Base-by-base conservation (phyloP, 2,797 vertebrate genomes). In the Luscinia megarhynchos region DNA sequence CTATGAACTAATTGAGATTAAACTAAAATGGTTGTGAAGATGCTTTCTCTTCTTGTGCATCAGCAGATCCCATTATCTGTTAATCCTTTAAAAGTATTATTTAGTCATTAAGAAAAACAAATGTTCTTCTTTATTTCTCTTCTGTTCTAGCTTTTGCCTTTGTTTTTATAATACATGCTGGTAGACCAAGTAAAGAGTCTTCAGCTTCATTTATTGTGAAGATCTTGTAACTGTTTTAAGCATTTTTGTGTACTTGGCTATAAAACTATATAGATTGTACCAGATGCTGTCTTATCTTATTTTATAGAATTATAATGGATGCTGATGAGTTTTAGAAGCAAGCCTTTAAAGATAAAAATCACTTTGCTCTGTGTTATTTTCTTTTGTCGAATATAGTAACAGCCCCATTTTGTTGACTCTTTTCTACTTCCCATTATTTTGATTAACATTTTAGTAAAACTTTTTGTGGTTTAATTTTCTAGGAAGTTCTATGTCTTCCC, bases 241-340 rank as follows among this genome's bases (percentile, higher is more conserved):
- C 68, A 36, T 64, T 95, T 91, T 91, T 87, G 83, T 69, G 41
- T 90, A 58, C 38, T 84, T 89, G 77, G 43, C 91, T 91, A 89
- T 95, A 96, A 94, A 97, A 89, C 54, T 79, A 54, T 84, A 91
- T 73, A 90, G 83, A 61, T 92, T 77, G 55, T 89, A 91, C 63
- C 89, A 95, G 91, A 88, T 95, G 85, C 77, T 88, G 45, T 48
- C n/a, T 70, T 91, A 90, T 76, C 75, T 86, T 86, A 87, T 73
- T 95, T 96, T 96, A 94, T 90, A 81, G 87, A 96, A 94, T 89
- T 94, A 77, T 93, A 93, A 94, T 90, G 64, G 80, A 86, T 88
- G 70, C 36, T 93, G 54, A 94, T 55, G 84, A 79, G 30, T 86
- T 74, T 93, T 94, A 73, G 46, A 95, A 34, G 55, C 53, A 79